These are phyloP conservation scores for Drosophila diplacantha DNA, from an alignment of 2,888 invertebrate genomes.

Conservation along the genomic window DNA sequence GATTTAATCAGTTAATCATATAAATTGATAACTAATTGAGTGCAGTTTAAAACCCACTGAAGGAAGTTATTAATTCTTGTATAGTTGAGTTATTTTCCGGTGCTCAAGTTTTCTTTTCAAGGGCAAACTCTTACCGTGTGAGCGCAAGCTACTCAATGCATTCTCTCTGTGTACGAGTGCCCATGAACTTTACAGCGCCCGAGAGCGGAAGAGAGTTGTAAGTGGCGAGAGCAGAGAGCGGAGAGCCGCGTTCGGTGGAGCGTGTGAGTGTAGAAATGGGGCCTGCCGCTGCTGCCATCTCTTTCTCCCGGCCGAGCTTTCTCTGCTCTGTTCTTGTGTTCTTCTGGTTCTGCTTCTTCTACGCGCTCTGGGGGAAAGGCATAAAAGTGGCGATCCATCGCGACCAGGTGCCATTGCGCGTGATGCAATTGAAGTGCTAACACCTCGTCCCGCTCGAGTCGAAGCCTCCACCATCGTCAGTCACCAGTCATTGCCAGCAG, in stretches of 20 bases:
- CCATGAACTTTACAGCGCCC: slow-evolving; percentile 43
- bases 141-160: too few species aligned
- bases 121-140: too few species aligned
- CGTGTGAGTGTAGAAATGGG: slow-evolving; percentile 65
- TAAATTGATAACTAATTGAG: background rate
- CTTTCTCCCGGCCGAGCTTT: slow-evolving; percentile 52
- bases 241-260: slow-evolving; percentile 41
- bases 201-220: slow-evolving; percentile 41
- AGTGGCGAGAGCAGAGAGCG: slow-evolving; percentile 49
- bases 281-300: slow-evolving; percentile 39
- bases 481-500: slow-evolving; percentile 26
- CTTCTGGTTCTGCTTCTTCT: slow-evolving; percentile 47
- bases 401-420: slow-evolving; percentile 78
- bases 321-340: slow-evolving; percentile 40
- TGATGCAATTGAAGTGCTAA: slow-evolving; percentile 79
- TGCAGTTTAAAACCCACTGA: too few species aligned
- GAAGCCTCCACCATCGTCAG: slow-evolving; percentile 44
- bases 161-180: background rate
- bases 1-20: background rate
- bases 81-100: background rate
- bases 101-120: background rate
- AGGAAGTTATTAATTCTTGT: too few species aligned
- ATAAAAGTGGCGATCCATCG: slow-evolving; percentile 78
- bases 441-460: slow-evolving; percentile 64
- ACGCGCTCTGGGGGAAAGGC: slow-evolving; percentile 72